Base-by-base conservation (phyloP, 2,888 invertebrate species). In the Pocota personata region DNA sequence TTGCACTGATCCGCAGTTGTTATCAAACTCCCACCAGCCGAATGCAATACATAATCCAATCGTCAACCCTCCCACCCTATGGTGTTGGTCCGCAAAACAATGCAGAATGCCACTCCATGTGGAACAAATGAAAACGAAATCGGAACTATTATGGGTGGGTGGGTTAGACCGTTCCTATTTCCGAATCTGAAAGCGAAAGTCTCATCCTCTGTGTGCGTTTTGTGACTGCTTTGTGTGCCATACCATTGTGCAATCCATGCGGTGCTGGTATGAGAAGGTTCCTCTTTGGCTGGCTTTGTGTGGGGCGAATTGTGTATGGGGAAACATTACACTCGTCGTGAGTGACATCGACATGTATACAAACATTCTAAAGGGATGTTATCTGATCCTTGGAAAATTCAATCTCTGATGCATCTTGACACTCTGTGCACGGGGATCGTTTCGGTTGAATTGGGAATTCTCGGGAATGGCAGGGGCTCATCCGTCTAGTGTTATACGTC, bases 111-210 rank as follows among this genome's bases (percentile, higher is more conserved):
- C 71, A 75, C 69, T 69, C 75, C 84, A 75, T 75, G 75, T 84
- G 76, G 82, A 86, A 82, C 82, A 77, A 86, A 72, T 86, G 86
- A 86, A 86, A 86, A 80, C 86, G 86, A 86, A 86, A 82, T 82
- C 86, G 86, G 82, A 86, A 86, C 86, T 86, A 82, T 82, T 82
- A 55, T 27, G 37, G 35, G 80, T 64, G 62, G 80, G 58, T 58
- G 67, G 67, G 55, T 24, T 2, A 10, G 37, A 48, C 37, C 66
- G 50, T 30, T 67, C 40, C 67, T 76, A 72, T 77, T 86, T 86
- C 86, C 86, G 86, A 86, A 82, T 67, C 40, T 57, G 76, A 86
- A 86, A 86, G 82, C 66, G 86, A 86, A 86, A 86, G 86, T 76
- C 55, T 14, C 75, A 32, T 16, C 43, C 21, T 7, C 19, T 24